Base-by-base conservation (phyloP, 2,797 vertebrate species). In the Sebastes nivosus region DNA sequence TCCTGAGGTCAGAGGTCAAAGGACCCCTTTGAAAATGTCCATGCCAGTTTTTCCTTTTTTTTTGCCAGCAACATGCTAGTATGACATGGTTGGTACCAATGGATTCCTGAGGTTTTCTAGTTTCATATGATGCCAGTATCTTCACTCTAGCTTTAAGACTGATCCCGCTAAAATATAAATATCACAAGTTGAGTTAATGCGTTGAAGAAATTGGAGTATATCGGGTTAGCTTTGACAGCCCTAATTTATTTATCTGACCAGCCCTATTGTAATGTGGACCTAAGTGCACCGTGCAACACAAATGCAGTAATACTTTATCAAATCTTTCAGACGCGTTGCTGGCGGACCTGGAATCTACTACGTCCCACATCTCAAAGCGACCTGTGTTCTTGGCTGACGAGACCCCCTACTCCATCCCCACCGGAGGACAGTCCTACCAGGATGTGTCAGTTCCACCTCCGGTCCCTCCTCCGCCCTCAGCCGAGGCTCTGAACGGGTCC, bases 291-390 rank as follows among this genome's bases (percentile, higher is more conserved):
- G 18, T 14, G 0, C 27, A 59, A 64, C 30, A 11, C 0, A 8
- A 61, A 60, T 6, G 3, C 34, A 2, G 4, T 34, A 5, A 57
- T 27, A 25, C 34, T 20, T 20, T 16, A 66, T 82, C n/a, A 4
- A 38, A 22, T 72, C n/a, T 79, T 86, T 71, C 92, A 99, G 98
- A 99, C 32, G 98, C 98, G 0, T 94, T 99, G 82, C 92, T 99
- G 86, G 98, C 98, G 3, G 98, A 99, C 93, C 94, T 99, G 93
- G 98, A 99, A 92, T 99, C 98, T 1, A 99, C 98, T 69, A 99
- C 98, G 13, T 99, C 98, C 0, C 97, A 99, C 82, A 99, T 99
- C 92, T 97, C 98, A 89, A 99, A 98, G 79, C 92, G 97, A 8
- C 97, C 98, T 0, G 97, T 97, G 50, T 99, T 99, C 87, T 83